These are phyloP conservation scores for Chelonus formosanus DNA, from an alignment of 2,888 invertebrate species.

Conservation along the genomic window DNA sequence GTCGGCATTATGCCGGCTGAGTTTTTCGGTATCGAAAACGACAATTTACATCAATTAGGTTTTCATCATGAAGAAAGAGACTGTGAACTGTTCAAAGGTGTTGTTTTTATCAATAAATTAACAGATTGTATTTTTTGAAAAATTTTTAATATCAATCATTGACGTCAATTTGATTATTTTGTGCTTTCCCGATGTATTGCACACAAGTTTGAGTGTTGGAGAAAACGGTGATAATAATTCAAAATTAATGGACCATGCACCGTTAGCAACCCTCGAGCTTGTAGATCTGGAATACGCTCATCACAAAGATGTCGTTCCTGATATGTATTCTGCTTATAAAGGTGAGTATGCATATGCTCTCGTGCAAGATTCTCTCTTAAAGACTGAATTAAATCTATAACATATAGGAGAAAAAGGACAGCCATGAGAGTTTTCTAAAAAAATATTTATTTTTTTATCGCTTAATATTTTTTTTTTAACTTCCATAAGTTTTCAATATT, in stretches of 20 bases:
- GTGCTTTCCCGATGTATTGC: conserved; percentile 85
- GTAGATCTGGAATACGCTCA: conserved; percentile 82
- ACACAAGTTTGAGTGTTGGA: conserved; percentile 73
- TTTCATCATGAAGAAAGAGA: conserved; percentile 71
- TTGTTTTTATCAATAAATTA: conserved; percentile 59
- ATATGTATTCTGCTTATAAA: conserved; percentile 68
- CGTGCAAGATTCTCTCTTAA: conserved; percentile 72
- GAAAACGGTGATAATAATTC: conserved; percentile 64
- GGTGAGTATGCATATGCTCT: conserved; percentile 75
- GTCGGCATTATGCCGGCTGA: too few relatives aligned
- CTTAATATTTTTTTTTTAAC: conserved; percentile 33
- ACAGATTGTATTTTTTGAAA: conserved; percentile 50
- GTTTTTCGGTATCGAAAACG: too few relatives aligned
- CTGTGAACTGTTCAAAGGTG: conserved; percentile 54
- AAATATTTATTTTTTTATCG: too few relatives aligned
- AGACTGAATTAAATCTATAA: conserved; percentile 70
- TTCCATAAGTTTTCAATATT: too few relatives aligned
- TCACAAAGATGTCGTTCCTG: conserved; percentile 71
- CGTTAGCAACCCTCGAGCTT: conserved; percentile 79
- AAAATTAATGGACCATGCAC: conserved; percentile 71
- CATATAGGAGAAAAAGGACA: conserved; percentile 74
- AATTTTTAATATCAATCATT: conserved; percentile 5
- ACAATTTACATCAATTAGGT: conserved; percentile 73
- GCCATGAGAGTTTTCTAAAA: conserved; percentile 68
- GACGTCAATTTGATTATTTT: conserved; percentile 15